These are phyloP conservation scores for Bovichtus variegatus DNA, from an alignment of 2,797 vertebrate genomes.

Conservation along the genomic window DNA sequence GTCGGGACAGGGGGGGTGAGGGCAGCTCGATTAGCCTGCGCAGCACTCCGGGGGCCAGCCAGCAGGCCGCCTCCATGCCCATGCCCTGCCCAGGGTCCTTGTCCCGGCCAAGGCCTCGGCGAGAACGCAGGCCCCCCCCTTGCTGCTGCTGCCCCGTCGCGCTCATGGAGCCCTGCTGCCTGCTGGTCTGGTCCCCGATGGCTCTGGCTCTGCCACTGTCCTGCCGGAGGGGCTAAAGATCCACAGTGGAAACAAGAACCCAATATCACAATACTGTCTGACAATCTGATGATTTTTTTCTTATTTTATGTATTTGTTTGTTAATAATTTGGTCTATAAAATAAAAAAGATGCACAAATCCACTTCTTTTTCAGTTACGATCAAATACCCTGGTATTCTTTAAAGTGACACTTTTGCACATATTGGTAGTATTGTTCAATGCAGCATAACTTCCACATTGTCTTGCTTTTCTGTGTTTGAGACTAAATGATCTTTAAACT, in stretches of 20 bases:
- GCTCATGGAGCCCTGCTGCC: constrained; percentile 87
- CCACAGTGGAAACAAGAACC: constrained; percentile 56
- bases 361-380: no score
- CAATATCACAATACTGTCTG: background rate
- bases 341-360: no score
- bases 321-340: background rate
- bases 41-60: constrained; percentile 85
- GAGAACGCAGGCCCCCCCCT: constrained; percentile 86
- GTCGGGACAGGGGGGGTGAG: constrained; percentile 91
- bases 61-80: constrained; percentile 86
- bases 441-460: no score
- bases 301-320: background rate
- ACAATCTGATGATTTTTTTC: background rate
- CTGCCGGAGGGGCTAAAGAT: constrained; percentile 62
- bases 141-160: constrained; percentile 80
- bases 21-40: constrained; percentile 92
- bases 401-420: no score
- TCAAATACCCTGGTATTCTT: no score
- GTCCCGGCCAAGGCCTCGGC: constrained; percentile 87
- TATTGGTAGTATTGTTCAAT: no score
- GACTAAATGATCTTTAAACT: no score
- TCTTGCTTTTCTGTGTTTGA: no score
- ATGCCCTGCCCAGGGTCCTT: constrained; percentile 83
- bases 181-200: constrained; percentile 57
- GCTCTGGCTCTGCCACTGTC: constrained; percentile 75